These are phyloP conservation scores for Chironomus riparius DNA, from an alignment of 2,888 invertebrate species.

Conservation along the genomic window DNA sequence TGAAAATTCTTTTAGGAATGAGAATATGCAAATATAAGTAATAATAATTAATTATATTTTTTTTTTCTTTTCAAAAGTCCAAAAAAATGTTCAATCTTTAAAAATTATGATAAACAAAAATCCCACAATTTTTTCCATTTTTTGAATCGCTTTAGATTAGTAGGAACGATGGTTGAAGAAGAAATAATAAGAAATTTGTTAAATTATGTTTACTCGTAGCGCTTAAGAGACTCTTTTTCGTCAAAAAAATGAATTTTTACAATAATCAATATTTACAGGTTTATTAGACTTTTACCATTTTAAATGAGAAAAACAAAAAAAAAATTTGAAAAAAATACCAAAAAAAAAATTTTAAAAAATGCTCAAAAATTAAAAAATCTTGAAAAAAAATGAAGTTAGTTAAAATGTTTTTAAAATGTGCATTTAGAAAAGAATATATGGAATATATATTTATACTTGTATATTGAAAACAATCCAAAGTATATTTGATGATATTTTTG, in stretches of 20 bases:
- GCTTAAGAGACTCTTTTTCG: conserved; percentile 15
- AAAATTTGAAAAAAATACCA: conserved; percentile 10
- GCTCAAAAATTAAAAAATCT: conserved; percentile 14
- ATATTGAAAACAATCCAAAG: conserved; percentile 31
- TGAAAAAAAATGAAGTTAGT: conserved; percentile 22
- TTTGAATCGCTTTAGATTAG: neutral
- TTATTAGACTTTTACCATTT: conserved; percentile 27
- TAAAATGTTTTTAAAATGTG: conserved; percentile 28
- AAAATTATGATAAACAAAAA: neutral
- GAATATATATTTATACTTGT: conserved; percentile 26
- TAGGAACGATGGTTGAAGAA: neutral
- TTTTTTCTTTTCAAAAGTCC: conserved; percentile 38
- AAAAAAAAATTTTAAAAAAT: conserved; percentile 17
- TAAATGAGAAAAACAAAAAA: conserved; percentile 16
- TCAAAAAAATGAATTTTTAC: conserved; percentile 23
- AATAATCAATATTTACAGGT: conserved; percentile 27
- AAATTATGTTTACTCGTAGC: conserved; percentile 3
- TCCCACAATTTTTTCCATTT: conserved; percentile 1
- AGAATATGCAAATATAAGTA: neutral
- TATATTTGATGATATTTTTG: conserved; percentile 34
- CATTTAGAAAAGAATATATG: conserved; percentile 27
- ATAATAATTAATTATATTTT: conserved; percentile 47
- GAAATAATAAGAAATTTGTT: neutral
- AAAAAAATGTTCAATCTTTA: neutral
- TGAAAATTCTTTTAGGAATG: neutral